phyloP scores from a whole-genome alignment of 2,888 invertebrate genomes.

The Nebria brevicollis region DNA sequence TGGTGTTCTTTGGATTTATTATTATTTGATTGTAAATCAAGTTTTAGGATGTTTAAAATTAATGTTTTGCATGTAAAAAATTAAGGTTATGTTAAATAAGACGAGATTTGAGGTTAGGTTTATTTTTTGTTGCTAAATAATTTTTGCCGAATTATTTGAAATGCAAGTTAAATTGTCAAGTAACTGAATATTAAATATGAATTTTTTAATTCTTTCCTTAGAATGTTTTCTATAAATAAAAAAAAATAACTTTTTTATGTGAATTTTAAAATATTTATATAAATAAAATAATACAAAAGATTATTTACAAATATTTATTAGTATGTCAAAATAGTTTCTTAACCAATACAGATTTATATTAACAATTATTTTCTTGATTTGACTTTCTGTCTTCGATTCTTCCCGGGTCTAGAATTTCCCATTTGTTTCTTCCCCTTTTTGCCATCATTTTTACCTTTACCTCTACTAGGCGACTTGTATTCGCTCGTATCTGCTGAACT shows the following conservation, averaged over 20 bases:
- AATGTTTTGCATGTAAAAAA: not conserved
- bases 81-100: not conserved
- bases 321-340: not conserved
- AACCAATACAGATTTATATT: not conserved
- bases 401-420: conserved; percentile 61
- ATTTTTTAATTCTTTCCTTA: no score
- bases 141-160: no score
- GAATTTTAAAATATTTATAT: no score
- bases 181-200: no score
- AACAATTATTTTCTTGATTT: conserved; percentile 57
- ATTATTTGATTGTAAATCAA: no score
- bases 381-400: conserved; percentile 63
- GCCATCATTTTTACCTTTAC: conserved; percentile 50
- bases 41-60: not conserved
- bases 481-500: conserved; percentile 78
- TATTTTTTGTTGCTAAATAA: not conserved
- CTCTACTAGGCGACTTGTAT: conserved; percentile 59
- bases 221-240: no score
- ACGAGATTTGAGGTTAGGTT: not conserved
- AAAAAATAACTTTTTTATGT: no score
- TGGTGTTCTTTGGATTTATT: no score
- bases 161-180: no score
- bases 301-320: conserved; percentile 19
- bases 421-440: conserved; percentile 49
- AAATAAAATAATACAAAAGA: conserved; percentile 13